These are phyloP conservation scores for Drosophila sordidapex DNA, from an alignment of 2,888 invertebrate species.

Conservation along the genomic window DNA sequence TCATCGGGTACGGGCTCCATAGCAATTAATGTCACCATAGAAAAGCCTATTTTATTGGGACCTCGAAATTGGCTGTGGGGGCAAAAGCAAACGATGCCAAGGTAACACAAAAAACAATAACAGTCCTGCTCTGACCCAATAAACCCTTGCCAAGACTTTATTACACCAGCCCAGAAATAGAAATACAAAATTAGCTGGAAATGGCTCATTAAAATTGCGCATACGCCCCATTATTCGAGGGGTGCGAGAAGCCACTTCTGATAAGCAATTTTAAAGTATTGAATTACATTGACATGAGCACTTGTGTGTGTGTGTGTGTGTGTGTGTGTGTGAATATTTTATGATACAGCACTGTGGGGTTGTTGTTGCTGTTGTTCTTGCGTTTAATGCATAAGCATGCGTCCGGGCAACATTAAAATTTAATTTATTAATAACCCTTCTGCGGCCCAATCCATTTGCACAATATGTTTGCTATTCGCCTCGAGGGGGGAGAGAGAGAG, in stretches of 20 bases:
- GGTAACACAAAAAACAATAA: conserved; percentile 26
- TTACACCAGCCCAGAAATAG: conserved; percentile 30
- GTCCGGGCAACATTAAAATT: conserved; percentile 47
- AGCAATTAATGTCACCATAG: conserved; percentile 44
- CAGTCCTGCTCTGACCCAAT: conserved; percentile 46
- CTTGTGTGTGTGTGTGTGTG: conserved; percentile 3
- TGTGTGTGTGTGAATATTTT: conserved; percentile 37
- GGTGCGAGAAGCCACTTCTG: conserved; percentile 9
- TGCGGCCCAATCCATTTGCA: conserved; percentile 51
- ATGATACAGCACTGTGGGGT: conserved; percentile 8
- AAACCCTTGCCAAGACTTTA: conserved; percentile 49
- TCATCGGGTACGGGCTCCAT: conserved; percentile 1
- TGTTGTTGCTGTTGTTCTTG: neutral
- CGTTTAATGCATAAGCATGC: conserved; percentile 32
- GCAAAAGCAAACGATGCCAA: conserved; percentile 35
- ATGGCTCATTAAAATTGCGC: conserved; percentile 59
- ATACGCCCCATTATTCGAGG: conserved; percentile 29
- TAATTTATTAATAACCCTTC: conserved; percentile 78
- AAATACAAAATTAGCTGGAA: conserved; percentile 52
- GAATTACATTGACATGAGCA: conserved; percentile 65
- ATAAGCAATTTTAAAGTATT: conserved; percentile 63
- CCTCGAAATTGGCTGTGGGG: conserved; percentile 4
- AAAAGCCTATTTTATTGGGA: conserved; percentile 31
- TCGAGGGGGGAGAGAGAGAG: neutral
- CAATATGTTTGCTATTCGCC: conserved; percentile 38